These are phyloP conservation scores for Eupeodes luniger DNA, from an alignment of 2,888 invertebrate genomes.

Conservation along the genomic window DNA sequence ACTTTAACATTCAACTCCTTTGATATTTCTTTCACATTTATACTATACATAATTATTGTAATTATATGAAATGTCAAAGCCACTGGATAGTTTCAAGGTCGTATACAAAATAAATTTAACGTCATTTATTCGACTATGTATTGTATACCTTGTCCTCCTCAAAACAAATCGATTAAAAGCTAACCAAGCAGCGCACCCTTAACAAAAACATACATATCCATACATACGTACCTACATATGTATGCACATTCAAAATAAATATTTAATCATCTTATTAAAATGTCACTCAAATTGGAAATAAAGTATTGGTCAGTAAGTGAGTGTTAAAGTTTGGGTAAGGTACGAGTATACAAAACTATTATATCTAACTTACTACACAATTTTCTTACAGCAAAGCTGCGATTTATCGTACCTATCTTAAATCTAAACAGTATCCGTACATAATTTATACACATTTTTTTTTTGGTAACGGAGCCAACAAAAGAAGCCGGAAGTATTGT, in stretches of 20 bases:
- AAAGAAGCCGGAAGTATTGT: no score
- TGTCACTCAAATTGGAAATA: background rate
- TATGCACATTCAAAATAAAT: background rate
- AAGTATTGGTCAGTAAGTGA: background rate
- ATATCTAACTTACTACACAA: no score
- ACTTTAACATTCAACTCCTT: background rate
- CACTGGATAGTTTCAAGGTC: constrained; percentile 17
- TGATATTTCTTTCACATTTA: background rate
- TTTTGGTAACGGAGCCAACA: no score
- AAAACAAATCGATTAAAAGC: constrained; percentile 18
- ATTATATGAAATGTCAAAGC: background rate
- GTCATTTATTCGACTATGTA: background rate
- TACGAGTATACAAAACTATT: background rate
- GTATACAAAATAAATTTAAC: background rate
- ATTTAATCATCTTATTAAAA: constrained; percentile 1
- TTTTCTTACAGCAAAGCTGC: background rate
- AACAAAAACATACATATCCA: background rate
- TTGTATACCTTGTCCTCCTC: background rate
- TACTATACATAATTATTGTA: background rate
- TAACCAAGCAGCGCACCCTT: background rate
- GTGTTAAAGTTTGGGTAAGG: background rate
- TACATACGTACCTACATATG: no score
- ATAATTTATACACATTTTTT: no score
- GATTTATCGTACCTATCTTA: background rate
- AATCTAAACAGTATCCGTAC: no score